Conservation (phyloP, 2,113 vertebrate genomes). For the Myiozetetes cayanensis region DNA sequence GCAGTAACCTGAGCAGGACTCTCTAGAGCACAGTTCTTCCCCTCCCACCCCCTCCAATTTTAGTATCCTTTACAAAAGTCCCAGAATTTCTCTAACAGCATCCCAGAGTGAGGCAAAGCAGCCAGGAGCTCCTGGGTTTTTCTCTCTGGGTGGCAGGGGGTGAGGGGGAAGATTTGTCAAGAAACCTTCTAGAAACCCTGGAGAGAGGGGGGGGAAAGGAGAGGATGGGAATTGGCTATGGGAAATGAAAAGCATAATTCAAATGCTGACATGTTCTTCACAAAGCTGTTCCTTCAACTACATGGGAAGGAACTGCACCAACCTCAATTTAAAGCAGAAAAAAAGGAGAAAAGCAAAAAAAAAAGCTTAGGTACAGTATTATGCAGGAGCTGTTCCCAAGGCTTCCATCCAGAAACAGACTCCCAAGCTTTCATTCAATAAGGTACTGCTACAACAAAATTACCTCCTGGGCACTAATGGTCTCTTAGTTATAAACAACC, state of each 20-base stretch:
- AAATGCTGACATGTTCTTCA: background rate
- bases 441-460: conserved; percentile 1
- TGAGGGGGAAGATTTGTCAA: background rate
- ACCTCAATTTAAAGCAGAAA: background rate
- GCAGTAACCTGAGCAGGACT: background rate
- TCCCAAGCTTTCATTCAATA: conserved; percentile 17
- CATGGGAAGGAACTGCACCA: background rate
- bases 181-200: conserved; percentile 7
- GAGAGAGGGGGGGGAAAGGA: background rate
- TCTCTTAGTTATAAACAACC: conserved; percentile 26
- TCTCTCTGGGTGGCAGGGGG: background rate
- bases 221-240: background rate
- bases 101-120: background rate
- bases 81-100: background rate
- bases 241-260: conserved; percentile 41
- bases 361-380: background rate
- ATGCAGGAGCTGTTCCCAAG: background rate
- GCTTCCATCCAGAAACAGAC: conserved; percentile 14
- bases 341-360: background rate
- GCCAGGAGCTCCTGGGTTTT: background rate
- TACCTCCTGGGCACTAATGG: background rate
- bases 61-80: background rate
- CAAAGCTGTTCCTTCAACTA: background rate
- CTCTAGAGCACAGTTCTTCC: background rate
- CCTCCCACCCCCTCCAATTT: background rate